These are phyloP conservation scores for Sinocyclocheilus maitianheensis DNA, from an alignment of 2,113 vertebrate species.

Conservation along the genomic window DNA sequence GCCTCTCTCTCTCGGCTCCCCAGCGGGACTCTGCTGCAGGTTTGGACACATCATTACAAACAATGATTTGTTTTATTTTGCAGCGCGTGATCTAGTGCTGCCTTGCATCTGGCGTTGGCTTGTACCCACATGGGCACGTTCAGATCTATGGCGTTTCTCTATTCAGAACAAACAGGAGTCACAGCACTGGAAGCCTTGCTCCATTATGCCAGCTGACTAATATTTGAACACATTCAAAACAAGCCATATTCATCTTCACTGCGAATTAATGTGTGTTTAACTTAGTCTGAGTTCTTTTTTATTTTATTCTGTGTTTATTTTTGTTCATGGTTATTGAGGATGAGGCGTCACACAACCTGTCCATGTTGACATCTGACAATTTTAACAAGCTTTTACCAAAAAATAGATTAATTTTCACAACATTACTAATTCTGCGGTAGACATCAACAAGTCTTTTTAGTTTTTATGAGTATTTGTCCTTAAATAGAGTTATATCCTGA, in stretches of 20 bases:
- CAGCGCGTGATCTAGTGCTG: conserved; percentile 31
- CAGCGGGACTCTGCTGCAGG: conserved; percentile 53
- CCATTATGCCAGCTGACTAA: neutral
- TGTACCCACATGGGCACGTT: neutral
- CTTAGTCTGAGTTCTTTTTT: neutral
- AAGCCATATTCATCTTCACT: neutral
- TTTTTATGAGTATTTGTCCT: no score
- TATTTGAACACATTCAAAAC: neutral
- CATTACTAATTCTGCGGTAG: no score
- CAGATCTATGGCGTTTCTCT: neutral
- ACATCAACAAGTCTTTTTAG: no score
- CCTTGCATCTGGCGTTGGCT: conserved; percentile 26
- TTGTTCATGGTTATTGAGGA: neutral
- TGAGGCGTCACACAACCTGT: neutral
- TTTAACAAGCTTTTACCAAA: no score
- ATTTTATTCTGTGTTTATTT: neutral
- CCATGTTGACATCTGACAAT: neutral
- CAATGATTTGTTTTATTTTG: conserved; percentile 63
- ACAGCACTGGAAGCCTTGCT: neutral
- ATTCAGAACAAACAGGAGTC: neutral
- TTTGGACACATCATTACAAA: conserved; percentile 68
- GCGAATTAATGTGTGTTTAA: neutral
- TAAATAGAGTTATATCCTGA: no score
- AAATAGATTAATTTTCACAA: no score
- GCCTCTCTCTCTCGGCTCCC: conserved; percentile 22